Conservation (phyloP, 2,113 vertebrate species). For the Ciconia boyciana region DNA sequence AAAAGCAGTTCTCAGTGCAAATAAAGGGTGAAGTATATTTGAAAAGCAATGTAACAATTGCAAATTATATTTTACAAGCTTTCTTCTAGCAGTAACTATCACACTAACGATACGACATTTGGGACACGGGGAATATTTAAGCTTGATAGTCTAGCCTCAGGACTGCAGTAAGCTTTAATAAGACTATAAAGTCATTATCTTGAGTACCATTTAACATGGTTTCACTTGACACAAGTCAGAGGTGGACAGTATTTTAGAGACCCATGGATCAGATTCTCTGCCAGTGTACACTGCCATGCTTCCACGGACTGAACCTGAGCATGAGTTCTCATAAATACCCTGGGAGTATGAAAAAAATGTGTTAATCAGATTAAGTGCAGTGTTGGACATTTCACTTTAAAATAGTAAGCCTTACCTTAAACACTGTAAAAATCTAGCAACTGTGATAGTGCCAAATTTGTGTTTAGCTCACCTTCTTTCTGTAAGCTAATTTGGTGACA, state of each 20-base stretch:
- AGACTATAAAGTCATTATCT: not conserved
- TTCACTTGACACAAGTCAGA: not conserved
- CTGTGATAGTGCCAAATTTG: not conserved
- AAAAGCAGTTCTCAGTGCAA: slow-evolving; percentile 10
- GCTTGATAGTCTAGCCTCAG: not conserved
- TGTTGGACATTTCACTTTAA: not conserved
- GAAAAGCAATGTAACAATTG: not conserved
- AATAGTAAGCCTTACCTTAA: not conserved
- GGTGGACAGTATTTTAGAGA: not conserved
- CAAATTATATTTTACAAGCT: not conserved
- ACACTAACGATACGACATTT: not conserved
- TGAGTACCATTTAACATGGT: not conserved
- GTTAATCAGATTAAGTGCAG: not conserved
- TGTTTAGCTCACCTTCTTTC: not conserved
- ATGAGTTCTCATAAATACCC: not conserved
- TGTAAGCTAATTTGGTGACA: not conserved
- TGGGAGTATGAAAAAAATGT: not conserved
- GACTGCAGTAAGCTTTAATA: not conserved
- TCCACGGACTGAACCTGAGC: not conserved
- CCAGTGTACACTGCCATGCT: not conserved
- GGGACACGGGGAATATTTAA: not conserved
- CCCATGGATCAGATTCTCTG: not conserved
- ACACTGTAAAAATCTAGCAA: not conserved
- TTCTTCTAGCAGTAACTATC: not conserved
- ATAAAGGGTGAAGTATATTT: not conserved